Conservation (phyloP, 2,113 vertebrate genomes). For the Sylvietta virens region DNA sequence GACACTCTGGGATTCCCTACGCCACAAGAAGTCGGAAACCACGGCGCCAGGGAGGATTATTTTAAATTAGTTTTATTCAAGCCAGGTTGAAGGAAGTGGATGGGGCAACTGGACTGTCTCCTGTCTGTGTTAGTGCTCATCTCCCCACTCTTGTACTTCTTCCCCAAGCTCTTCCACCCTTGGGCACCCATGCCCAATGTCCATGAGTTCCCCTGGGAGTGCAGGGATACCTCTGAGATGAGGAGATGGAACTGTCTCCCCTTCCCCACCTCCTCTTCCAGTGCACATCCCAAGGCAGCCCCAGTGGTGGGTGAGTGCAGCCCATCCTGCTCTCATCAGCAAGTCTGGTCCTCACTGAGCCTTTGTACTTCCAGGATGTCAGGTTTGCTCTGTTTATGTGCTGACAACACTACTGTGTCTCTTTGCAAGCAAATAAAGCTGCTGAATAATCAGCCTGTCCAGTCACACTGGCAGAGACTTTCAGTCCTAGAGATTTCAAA, state of each 20-base stretch:
- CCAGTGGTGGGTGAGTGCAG: background rate
- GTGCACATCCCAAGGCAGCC: background rate
- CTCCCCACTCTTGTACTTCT: background rate
- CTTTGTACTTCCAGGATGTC: background rate
- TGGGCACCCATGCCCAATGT: background rate
- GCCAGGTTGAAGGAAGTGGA: background rate
- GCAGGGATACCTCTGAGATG: background rate
- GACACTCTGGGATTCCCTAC: background rate
- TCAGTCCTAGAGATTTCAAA: background rate
- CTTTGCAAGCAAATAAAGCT: constrained; percentile 11
- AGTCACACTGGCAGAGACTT: background rate
- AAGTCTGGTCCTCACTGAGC: background rate
- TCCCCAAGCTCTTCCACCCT: background rate
- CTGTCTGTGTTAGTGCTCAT: too few relatives aligned
- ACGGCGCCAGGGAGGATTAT: accelerated
- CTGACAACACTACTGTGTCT: background rate
- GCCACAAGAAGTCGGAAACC: background rate
- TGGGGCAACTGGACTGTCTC: background rate
- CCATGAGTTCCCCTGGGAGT: background rate
- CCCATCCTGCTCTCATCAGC: background rate
- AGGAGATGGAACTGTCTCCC: background rate
- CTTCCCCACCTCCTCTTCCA: background rate
- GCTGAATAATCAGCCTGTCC: constrained; percentile 4
- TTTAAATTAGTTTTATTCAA: background rate
- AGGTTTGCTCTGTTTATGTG: background rate